These are phyloP conservation scores for Crocidura indochinensis DNA, from an alignment of 2,797 vertebrate genomes.

Conservation along the genomic window DNA sequence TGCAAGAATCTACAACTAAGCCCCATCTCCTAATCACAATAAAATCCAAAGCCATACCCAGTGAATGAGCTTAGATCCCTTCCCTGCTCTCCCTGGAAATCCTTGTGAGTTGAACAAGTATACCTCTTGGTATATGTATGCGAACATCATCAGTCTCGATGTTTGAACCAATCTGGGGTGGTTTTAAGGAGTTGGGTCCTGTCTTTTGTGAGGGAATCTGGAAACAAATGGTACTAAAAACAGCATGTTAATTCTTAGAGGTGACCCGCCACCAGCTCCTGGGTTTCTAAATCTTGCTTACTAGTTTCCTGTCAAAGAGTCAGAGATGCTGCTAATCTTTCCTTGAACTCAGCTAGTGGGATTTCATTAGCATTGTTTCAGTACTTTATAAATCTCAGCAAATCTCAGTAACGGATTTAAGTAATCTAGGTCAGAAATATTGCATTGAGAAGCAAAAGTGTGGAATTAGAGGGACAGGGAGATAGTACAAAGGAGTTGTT, in stretches of 20 bases:
- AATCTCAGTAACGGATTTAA: background rate
- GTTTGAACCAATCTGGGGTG: background rate
- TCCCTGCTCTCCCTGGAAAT: slow-evolving; percentile 18
- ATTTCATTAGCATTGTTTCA: background rate
- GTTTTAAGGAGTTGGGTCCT: background rate
- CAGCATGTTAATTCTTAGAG: background rate
- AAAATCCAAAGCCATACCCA: slow-evolving; percentile 15
- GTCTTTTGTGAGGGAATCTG: background rate
- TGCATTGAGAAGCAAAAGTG: background rate
- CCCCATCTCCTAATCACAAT: background rate
- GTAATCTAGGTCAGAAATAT: background rate
- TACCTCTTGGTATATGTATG: background rate
- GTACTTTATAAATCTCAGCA: background rate
- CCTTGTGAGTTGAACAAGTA: background rate
- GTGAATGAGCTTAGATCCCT: background rate
- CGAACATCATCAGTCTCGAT: background rate
- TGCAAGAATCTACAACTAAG: background rate
- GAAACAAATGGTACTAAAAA: background rate
- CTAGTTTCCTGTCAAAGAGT: background rate
- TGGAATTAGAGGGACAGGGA: no score
- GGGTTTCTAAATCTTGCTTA: background rate
- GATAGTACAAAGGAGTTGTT: no score
- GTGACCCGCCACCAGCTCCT: background rate
- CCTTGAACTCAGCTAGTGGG: background rate
- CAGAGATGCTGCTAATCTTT: background rate